A percentile compares a stretch with the other conserved stretches of the same genome.
Conservation (phyloP, 2,888 invertebrate species). For the Eurytoma californica region DNA sequence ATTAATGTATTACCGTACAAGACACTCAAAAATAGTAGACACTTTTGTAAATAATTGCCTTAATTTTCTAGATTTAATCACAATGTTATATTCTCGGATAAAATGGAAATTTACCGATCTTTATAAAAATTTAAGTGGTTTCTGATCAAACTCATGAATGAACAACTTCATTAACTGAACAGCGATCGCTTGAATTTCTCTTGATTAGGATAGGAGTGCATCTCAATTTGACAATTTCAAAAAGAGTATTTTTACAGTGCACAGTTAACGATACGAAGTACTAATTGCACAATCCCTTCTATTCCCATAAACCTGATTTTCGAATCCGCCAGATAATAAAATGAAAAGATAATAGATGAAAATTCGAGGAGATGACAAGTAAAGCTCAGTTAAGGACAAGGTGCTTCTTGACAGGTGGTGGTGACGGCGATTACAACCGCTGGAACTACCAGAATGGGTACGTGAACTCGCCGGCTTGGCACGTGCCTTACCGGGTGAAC, state of each 20-base stretch:
- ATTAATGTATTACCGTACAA: too few relatives aligned
- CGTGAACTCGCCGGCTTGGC: constrained; percentile 75
- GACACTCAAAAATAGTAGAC: too few relatives aligned
- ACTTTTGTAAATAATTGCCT: too few relatives aligned
- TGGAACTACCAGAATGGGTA: constrained; percentile 74
- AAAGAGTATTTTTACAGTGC: constrained; percentile 18
- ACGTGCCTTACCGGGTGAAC: constrained; percentile 73
- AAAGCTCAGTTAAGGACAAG: constrained; percentile 60
- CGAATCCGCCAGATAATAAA: neutral
- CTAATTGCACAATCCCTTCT: constrained; percentile 20
- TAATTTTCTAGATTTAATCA: too few relatives aligned
- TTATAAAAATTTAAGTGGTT: too few relatives aligned
- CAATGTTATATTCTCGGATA: too few relatives aligned
- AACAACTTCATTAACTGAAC: neutral
- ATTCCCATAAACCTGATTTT: neutral
- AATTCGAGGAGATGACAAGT: constrained; percentile 40
- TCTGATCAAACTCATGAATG: too few relatives aligned
- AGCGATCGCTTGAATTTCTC: neutral
- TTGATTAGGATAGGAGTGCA: neutral
- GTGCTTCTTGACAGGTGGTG: constrained; percentile 73
- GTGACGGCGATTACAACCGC: constrained; percentile 72
- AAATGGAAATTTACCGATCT: too few relatives aligned
- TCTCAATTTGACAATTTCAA: constrained; percentile 13
- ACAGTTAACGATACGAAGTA: neutral
- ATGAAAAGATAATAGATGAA: neutral